Conservation (phyloP, 2,888 invertebrate genomes). For the Synergus gifuensis region DNA sequence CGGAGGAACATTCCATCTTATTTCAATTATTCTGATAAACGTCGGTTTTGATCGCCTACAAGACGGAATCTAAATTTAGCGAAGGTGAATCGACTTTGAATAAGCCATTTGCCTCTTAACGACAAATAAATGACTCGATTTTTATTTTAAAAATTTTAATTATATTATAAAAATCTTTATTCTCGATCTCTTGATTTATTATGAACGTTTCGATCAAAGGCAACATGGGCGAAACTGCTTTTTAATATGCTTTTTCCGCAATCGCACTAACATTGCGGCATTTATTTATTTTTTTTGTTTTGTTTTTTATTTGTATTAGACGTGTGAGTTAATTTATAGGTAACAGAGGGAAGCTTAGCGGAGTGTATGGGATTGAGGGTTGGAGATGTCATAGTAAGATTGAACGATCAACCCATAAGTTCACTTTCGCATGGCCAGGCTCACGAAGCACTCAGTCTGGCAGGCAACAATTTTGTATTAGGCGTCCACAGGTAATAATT, state of each 20-base stretch:
- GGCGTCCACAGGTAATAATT: constrained; percentile 83
- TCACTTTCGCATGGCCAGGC: constrained; percentile 88
- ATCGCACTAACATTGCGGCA: background rate
- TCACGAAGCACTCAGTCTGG: constrained; percentile 85
- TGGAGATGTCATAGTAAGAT: constrained; percentile 90
- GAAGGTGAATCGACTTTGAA: background rate
- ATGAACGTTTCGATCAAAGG: constrained; percentile 15
- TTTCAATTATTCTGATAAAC: constrained; percentile 15
- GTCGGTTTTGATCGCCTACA: background rate
- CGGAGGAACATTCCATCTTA: background rate
- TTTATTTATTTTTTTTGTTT: background rate
- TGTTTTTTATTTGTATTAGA: background rate
- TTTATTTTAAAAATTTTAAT: too few species aligned
- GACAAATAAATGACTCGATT: background rate
- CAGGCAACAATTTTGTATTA: constrained; percentile 86
- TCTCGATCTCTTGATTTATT: background rate
- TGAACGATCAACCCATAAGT: constrained; percentile 85
- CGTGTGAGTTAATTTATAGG: constrained; percentile 79
- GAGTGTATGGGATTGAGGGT: constrained; percentile 89
- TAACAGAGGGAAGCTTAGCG: constrained; percentile 89
- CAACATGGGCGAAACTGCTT: background rate
- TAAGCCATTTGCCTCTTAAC: background rate
- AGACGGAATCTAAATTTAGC: constrained; percentile 2
- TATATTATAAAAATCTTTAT: background rate
- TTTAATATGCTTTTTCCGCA: background rate